Evolutionary conservation across 2,888 invertebrate genomes (phyloP).

Genomic region (Thecocarcelia acutangulata): DNA sequence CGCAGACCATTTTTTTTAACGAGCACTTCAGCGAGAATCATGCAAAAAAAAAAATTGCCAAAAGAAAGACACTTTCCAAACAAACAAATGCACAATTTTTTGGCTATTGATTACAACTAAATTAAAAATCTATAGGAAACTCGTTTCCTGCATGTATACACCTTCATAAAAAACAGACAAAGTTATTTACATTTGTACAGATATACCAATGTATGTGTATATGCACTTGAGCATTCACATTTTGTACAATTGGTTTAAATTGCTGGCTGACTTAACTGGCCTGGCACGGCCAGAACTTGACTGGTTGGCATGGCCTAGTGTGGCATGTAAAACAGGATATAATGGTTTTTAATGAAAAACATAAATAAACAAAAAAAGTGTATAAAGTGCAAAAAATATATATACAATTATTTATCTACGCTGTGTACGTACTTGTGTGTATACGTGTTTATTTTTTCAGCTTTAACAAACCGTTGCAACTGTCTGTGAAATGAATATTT

Average conservation of each 20-base stretch:
- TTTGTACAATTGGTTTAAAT: constrained; percentile 48
- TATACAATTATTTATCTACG: constrained; percentile 33
- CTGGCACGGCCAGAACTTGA: constrained; percentile 34
- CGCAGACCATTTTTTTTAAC: not conserved
- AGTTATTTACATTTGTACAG: not conserved
- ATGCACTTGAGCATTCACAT: not conserved
- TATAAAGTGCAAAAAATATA: constrained; percentile 31
- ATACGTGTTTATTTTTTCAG: constrained; percentile 4
- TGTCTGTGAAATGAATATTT: constrained; percentile 40
- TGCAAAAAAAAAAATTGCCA: not conserved
- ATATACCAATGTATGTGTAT: not conserved
- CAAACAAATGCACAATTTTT: constrained; percentile 36
- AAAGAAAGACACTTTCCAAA: constrained; percentile 34
- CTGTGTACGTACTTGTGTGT: not conserved
- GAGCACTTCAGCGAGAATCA: not conserved
- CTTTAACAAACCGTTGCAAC: constrained; percentile 53
- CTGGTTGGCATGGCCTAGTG: constrained; percentile 54
- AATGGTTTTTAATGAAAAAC: constrained; percentile 60
- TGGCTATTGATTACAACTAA: constrained; percentile 63
- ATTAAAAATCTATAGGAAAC: constrained; percentile 63
- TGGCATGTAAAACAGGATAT: constrained; percentile 65
- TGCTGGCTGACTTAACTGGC: constrained; percentile 31
- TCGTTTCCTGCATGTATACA: constrained; percentile 37
- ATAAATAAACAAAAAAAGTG: constrained; percentile 26
- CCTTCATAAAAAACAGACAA: constrained; percentile 3